A percentile compares a stretch with the other conserved stretches of the same genome.
phyloP scores from a whole-genome alignment of 2,888 invertebrate genomes.

The Nephrotoma guestfalica region DNA sequence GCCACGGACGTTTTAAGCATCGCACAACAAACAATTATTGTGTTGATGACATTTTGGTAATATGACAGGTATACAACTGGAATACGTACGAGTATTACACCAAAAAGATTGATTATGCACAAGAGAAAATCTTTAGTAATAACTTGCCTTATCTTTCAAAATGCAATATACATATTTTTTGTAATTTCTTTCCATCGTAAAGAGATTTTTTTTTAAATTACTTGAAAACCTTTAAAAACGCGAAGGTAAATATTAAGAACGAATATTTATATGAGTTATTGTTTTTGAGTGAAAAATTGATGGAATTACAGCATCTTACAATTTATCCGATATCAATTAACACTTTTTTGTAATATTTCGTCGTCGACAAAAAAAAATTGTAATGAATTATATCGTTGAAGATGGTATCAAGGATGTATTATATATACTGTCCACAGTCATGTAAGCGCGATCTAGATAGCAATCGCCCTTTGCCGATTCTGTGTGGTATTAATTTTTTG shows the following conservation, averaged over 20 bases:
- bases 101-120: background rate
- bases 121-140: background rate
- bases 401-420: background rate
- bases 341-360: background rate
- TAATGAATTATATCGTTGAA: background rate
- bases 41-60: background rate
- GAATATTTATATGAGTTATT: background rate
- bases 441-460: background rate
- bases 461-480: background rate
- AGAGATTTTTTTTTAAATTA: background rate
- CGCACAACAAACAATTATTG: background rate
- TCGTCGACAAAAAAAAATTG: background rate
- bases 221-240: background rate
- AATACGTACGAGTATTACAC: background rate
- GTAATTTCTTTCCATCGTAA: background rate
- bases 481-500: background rate
- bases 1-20: background rate
- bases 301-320: background rate
- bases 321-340: background rate
- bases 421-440: background rate
- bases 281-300: background rate
- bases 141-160: background rate
- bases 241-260: background rate
- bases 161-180: background rate
- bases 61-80: background rate